These are phyloP conservation scores for Halcyon smyrnensis DNA, from an alignment of 2,797 vertebrate genomes.

Conservation along the genomic window DNA sequence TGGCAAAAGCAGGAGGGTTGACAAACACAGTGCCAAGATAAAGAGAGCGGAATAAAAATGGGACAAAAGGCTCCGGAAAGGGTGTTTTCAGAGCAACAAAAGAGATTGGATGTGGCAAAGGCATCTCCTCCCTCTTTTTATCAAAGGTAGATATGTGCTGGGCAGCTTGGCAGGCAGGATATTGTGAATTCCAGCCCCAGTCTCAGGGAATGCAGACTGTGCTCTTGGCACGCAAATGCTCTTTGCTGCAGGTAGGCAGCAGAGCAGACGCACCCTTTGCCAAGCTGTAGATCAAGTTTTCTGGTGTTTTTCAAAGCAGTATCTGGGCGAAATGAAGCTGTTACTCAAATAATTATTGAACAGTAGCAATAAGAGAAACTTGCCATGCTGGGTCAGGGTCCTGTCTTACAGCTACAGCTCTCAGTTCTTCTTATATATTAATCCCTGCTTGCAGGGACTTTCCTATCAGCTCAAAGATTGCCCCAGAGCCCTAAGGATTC, in stretches of 20 bases:
- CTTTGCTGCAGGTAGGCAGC: background rate
- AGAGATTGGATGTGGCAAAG: background rate
- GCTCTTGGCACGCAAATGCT: background rate
- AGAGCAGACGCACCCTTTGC: background rate
- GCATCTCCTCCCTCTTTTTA: background rate
- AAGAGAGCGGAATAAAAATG: background rate
- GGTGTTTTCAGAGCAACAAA: background rate
- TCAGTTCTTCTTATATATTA: background rate
- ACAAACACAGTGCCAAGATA: background rate
- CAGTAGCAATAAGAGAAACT: background rate
- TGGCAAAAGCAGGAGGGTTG: background rate
- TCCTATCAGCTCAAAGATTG: background rate
- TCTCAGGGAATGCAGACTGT: background rate
- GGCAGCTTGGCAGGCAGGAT: background rate
- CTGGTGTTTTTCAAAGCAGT: background rate
- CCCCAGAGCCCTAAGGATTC: background rate
- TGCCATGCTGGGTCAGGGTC: background rate
- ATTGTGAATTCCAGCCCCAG: background rate
- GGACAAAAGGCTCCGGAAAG: background rate
- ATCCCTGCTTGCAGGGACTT: background rate
- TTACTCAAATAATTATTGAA: background rate
- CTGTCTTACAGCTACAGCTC: background rate
- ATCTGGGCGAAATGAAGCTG: rapidly evolving
- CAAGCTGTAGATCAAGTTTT: background rate
- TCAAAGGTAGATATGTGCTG: background rate